Conservation (phyloP, 2,888 invertebrate species). For the Alitta virens region DNA sequence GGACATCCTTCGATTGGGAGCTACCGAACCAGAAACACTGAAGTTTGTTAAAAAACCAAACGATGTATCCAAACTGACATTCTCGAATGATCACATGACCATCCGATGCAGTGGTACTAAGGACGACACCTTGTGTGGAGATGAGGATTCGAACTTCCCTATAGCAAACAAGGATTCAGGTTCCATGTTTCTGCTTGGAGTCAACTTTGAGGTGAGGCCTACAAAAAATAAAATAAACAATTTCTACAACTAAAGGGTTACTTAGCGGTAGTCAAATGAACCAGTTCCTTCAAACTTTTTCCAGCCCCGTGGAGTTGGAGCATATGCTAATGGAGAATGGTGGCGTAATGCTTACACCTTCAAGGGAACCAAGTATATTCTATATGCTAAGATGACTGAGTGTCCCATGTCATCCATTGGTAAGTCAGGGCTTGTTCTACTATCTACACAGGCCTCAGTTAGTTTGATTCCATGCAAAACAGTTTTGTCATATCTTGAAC, state of each 20-base stretch:
- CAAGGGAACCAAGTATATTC: not conserved
- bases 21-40: not conserved
- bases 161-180: no score
- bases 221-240: no score
- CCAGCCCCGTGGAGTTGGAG: not conserved
- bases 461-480: not conserved
- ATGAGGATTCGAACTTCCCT: no score
- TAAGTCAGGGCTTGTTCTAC: not conserved
- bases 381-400: not conserved
- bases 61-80: not conserved
- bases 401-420: not conserved
- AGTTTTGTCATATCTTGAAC: not conserved
- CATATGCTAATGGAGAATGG: not conserved
- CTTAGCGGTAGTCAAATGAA: no score
- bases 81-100: not conserved
- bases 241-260: no score
- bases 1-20: not conserved
- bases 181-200: not conserved
- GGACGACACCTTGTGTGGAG: no score
- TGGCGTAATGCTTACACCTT: not conserved
- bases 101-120: no score
- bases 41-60: not conserved
- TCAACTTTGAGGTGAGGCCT: not conserved
- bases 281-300: no score
- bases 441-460: not conserved